Percentiles rank a stretch among this genome's conserved stretches.
phyloP scores from a whole-genome alignment of 2,888 invertebrate species.

The Graphium colonna region DNA sequence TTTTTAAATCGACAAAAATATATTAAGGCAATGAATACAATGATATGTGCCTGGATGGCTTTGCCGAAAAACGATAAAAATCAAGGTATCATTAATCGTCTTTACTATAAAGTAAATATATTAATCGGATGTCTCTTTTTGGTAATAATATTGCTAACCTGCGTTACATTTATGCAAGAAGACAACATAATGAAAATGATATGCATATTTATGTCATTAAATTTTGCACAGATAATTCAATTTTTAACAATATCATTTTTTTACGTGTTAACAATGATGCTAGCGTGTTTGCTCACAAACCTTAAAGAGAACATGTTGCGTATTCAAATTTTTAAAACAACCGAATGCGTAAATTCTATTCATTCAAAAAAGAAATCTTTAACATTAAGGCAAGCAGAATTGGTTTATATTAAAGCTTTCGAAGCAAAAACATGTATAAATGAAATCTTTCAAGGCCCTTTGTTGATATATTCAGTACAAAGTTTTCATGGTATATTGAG shows the following conservation, averaged over 20 bases:
- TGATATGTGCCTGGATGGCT: conserved; percentile 40
- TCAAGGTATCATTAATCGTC: conserved; percentile 33
- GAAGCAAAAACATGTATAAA: conserved; percentile 50
- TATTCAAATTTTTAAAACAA: conserved; percentile 29
- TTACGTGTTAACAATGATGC: conserved; percentile 46
- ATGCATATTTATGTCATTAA: conserved; percentile 48
- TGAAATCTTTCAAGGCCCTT: conserved; percentile 50
- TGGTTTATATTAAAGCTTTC: conserved; percentile 45
- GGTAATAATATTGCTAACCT: conserved; percentile 38
- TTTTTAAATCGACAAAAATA: conserved; percentile 46
- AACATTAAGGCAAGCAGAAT: conserved; percentile 47
- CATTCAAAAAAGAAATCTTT: conserved; percentile 36
- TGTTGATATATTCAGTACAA: conserved; percentile 51
- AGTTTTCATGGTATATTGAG: conserved; percentile 62
- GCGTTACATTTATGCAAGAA: conserved; percentile 46
- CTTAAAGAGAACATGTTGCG: conserved; percentile 39
- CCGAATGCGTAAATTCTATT: conserved; percentile 29
- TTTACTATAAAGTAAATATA: conserved; percentile 42
- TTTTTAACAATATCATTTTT: conserved; percentile 48
- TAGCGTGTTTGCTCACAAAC: conserved; percentile 43
- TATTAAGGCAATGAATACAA: conserved; percentile 48
- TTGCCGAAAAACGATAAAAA: conserved; percentile 33
- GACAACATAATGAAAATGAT: conserved; percentile 55
- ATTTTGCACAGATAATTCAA: conserved; percentile 56
- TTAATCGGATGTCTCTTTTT: conserved; percentile 33